phyloP scores from a whole-genome alignment of 2,797 vertebrate genomes.

The Spinus pinus region DNA sequence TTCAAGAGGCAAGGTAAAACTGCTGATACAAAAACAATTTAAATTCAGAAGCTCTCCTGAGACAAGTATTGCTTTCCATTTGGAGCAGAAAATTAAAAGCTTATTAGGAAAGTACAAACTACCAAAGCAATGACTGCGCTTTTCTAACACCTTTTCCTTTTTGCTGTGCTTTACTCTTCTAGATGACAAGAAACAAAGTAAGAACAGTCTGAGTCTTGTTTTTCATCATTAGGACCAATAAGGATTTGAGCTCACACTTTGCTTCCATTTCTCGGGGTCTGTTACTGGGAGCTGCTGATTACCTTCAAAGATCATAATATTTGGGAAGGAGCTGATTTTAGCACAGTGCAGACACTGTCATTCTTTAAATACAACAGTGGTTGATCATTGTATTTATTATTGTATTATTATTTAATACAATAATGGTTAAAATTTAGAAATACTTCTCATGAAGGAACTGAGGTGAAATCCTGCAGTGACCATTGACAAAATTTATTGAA shows the following conservation, averaged over 20 bases:
- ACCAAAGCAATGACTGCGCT: not conserved
- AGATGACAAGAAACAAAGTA: not conserved
- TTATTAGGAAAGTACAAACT: constrained; percentile 9
- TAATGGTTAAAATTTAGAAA: not conserved
- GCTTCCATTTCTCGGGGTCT: not conserved
- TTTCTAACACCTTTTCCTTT: not conserved
- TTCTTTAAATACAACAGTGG: not conserved
- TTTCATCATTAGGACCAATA: not conserved
- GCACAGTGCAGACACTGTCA: not conserved
- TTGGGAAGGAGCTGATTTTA: not conserved
- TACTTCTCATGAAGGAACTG: not conserved
- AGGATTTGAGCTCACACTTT: not conserved
- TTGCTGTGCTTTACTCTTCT: not conserved
- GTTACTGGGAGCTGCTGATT: not conserved
- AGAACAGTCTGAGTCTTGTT: not conserved
- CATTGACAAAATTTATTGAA: not conserved
- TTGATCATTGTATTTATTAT: not conserved
- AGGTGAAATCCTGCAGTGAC: not conserved
- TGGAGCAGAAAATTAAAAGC: not conserved
- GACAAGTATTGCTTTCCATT: not conserved
- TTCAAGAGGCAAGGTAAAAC: not conserved
- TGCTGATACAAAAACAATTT: not conserved
- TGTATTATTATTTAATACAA: not conserved
- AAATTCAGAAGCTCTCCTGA: not conserved
- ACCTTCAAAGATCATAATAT: not conserved